phyloP scores from a whole-genome alignment of 2,113 vertebrate genomes.

The Motacilla alba region DNA sequence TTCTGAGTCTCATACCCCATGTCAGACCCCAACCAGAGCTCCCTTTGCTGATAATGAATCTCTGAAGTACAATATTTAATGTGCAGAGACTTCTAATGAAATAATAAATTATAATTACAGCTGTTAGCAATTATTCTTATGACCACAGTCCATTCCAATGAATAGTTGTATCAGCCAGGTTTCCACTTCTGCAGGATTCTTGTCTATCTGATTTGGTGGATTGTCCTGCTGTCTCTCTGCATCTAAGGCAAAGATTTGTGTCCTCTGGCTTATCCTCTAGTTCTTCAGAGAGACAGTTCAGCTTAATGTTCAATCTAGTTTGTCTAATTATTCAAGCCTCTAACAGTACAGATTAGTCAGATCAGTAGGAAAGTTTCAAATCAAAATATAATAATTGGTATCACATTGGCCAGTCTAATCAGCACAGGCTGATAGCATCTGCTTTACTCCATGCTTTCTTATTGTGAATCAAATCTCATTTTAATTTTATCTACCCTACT shows the following conservation, averaged over 20 bases:
- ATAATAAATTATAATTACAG: neutral
- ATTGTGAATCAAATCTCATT: neutral
- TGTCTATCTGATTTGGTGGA: neutral
- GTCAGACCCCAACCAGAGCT: neutral
- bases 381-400: slow-evolving; percentile 17
- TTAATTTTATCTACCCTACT: neutral
- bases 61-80: neutral
- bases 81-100: neutral
- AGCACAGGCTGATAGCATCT: neutral
- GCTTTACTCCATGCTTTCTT: neutral
- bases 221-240: neutral
- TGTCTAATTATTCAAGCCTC: neutral
- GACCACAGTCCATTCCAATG: neutral
- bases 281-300: neutral
- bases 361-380: neutral
- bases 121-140: neutral
- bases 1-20: neutral
- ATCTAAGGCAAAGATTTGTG: neutral
- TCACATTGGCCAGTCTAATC: neutral
- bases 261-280: neutral
- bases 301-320: neutral
- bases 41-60: neutral
- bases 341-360: neutral
- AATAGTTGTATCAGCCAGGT: neutral
- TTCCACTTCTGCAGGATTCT: neutral